These are phyloP conservation scores for Spinus pinus DNA, from an alignment of 2,797 vertebrate species.

Conservation along the genomic window DNA sequence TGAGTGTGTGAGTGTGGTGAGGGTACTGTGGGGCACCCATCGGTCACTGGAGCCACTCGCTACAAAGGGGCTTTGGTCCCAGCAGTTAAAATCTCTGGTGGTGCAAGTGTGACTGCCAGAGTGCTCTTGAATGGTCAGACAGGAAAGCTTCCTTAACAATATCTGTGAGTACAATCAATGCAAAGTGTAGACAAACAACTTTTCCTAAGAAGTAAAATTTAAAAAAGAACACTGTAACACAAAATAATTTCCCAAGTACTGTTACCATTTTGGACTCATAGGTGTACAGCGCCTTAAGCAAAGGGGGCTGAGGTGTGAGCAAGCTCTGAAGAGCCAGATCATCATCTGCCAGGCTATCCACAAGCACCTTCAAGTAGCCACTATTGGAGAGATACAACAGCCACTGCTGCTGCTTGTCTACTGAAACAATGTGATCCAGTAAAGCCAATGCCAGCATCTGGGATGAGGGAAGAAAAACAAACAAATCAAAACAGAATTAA, in stretches of 20 bases:
- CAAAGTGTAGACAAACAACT: not conserved
- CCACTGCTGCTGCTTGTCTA: slow-evolving; percentile 96
- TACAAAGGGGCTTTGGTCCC: accelerated
- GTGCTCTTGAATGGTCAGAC: not conserved
- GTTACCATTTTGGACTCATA: slow-evolving; percentile 98
- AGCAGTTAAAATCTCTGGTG: not conserved
- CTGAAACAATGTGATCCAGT: slow-evolving; percentile 92
- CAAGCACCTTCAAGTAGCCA: slow-evolving; percentile 93
- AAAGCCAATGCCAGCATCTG: slow-evolving; percentile 95
- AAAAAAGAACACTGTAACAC: not conserved
- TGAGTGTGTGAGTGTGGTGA: not conserved
- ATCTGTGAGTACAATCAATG: not conserved
- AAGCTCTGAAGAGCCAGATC: slow-evolving; percentile 88
- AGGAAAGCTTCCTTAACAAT: not conserved
- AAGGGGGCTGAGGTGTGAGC: slow-evolving; percentile 90
- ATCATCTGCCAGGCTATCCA: slow-evolving; percentile 92
- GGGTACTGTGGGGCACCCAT: not conserved
- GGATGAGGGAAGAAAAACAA: not conserved
- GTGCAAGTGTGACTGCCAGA: not conserved
- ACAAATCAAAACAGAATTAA: not conserved
- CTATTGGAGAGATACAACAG: slow-evolving; percentile 92
- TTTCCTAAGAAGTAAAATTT: not conserved
- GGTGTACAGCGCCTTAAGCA: slow-evolving; percentile 95
- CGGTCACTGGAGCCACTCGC: accelerated
- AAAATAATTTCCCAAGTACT: not conserved